Conservation (phyloP, 2,888 invertebrate genomes). For the Brachynemurus nebulosus region DNA sequence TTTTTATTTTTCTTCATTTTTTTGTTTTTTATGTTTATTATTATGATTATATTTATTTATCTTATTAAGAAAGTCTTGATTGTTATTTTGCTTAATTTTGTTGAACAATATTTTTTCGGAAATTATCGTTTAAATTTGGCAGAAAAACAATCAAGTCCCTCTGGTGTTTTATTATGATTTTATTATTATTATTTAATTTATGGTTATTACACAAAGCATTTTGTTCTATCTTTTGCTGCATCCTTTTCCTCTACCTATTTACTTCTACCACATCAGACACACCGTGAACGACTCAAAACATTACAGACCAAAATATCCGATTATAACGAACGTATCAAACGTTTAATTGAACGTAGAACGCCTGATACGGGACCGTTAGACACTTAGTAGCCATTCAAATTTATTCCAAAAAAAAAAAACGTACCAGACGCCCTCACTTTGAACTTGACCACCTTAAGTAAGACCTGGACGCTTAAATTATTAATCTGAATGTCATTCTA, state of each 20-base stretch:
- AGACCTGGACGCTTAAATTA: neutral
- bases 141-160: neutral
- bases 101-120: constrained; percentile 14
- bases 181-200: constrained; percentile 15
- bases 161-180: too few species aligned
- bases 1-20: constrained; percentile 6
- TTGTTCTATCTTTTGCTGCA: constrained; percentile 36
- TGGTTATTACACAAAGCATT: constrained; percentile 26
- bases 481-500: neutral
- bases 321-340: constrained; percentile 77
- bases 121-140: constrained; percentile 12
- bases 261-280: constrained; percentile 49
- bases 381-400: constrained; percentile 32
- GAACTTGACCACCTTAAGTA: neutral
- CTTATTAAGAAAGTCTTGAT: constrained; percentile 9
- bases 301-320: constrained; percentile 79
- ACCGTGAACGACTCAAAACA: constrained; percentile 71
- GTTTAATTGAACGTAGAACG: constrained; percentile 73
- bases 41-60: neutral
- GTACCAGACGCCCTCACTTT: neutral
- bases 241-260: constrained; percentile 15
- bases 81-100: constrained; percentile 14
- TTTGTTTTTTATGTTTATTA: constrained; percentile 3
- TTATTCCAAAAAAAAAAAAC: neutral
- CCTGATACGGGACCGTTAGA: constrained; percentile 69